Evolutionary conservation across 2,797 vertebrate species (phyloP), one percentile per base, ranked within the genome.

Genomic region (Phoebastria nigripes): DNA sequence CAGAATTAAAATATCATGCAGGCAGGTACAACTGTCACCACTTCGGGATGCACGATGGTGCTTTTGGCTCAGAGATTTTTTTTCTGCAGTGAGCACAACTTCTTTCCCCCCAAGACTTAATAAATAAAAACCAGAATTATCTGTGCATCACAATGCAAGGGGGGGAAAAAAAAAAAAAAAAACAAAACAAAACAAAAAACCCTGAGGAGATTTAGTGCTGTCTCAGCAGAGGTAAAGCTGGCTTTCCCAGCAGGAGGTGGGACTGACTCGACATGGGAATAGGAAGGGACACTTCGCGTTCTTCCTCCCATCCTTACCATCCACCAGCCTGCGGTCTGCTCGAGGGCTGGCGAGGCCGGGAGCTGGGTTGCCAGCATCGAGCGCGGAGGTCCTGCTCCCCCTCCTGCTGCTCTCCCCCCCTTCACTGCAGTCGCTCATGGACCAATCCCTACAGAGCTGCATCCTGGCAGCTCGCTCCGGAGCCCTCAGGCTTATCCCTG

Each of bases 381-480:
- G 41, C 24, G 3, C 17, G 4, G 67, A 55, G 87, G 89, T 85
- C 44, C 77, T 5, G 15, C 55, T 82, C 82, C 87, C 79, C 91
- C 70, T 44, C 66, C 54, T 18, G 33, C 54, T 61, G 82, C 86
- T 73, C 93, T 89, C 81, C 90, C 98, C 96, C 97, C 80, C 96
- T 97, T 97, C 98, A 98, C 97, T 98, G 98, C 98, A 98, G 98
- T 97, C 89, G 81, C 93, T 91, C 51, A 35, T 41, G 96, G 96
- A 97, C 98, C 98, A 98, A 98, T 98, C 97, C 97, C 80, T 14
- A 97, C 95, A 97, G 94, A 94, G 97, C 96, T 87, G 96, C 95
- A 86, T 96, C 93, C 90, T 94, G 92, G 85, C 85, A 70, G 42
- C 94, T 74, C 16, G 9, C 92, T 92, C 81, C 3, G 11, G 86